phyloP scores from a whole-genome alignment of 2,888 invertebrate species.

The Parapristionchus giblindavisi region DNA sequence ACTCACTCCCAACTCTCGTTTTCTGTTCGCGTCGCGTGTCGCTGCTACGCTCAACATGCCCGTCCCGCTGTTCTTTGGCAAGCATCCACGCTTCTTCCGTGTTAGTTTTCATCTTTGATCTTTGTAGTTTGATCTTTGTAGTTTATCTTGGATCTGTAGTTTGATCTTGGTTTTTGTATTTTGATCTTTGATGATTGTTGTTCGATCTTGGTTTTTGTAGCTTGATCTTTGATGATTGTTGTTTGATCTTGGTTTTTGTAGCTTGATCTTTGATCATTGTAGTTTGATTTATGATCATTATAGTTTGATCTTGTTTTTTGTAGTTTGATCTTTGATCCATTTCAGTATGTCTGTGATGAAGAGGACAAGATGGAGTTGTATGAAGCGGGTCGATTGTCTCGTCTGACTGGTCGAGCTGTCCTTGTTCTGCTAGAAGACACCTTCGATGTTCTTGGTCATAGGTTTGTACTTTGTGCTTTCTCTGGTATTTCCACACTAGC shows the following conservation, averaged over 20 bases:
- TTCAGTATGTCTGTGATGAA: conserved; percentile 64
- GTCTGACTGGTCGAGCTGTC: conserved; percentile 49
- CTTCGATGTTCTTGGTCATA: conserved; percentile 42
- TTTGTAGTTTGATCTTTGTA: not conserved
- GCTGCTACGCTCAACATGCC: conserved; percentile 45
- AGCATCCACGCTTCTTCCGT: conserved; percentile 61
- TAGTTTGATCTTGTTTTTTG: too few species aligned
- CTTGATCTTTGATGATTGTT: too few species aligned
- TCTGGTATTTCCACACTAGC: too few species aligned
- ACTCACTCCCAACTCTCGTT: conserved; percentile 10
- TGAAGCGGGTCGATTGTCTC: conserved; percentile 48
- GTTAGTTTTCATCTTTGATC: conserved; percentile 38
- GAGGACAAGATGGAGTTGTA: conserved; percentile 63
- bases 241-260: too few species aligned
- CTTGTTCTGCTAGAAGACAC: conserved; percentile 53
- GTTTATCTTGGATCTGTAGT: too few species aligned
- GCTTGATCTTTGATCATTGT: too few species aligned
- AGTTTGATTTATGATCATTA: too few species aligned
- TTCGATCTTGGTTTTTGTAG: too few species aligned
- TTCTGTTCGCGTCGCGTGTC: conserved; percentile 44
- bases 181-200: too few species aligned
- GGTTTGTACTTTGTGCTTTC: too few species aligned
- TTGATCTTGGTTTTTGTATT: too few species aligned
- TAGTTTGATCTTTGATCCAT: not conserved
- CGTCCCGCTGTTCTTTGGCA: conserved; percentile 54